phyloP scores from a whole-genome alignment of 2,797 vertebrate species.

The Mormyrus hasselquistii region DNA sequence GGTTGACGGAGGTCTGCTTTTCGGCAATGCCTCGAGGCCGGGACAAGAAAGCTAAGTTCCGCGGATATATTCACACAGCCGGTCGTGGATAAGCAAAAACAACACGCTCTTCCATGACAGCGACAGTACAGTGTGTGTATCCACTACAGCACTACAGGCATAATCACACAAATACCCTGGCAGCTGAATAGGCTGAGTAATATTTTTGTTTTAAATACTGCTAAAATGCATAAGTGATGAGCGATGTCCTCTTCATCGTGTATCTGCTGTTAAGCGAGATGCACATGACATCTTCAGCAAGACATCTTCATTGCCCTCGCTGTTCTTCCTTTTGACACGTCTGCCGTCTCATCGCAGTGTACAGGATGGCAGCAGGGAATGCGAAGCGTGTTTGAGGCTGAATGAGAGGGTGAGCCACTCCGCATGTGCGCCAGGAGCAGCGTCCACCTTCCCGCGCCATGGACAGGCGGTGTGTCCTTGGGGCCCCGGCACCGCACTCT shows the following conservation, averaged over 20 bases:
- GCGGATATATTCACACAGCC: not conserved
- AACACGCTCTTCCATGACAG: not conserved
- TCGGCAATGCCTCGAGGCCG: slow-evolving; percentile 19
- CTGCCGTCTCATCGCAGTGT: not conserved
- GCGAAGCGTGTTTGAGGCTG: not conserved
- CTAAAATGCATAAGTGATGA: not conserved
- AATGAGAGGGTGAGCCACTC: not conserved
- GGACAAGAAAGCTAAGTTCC: not conserved
- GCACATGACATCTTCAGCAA: not conserved
- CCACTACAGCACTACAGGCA: not conserved
- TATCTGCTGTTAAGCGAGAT: not conserved
- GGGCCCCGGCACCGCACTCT: not conserved
- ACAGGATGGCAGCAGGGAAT: not conserved
- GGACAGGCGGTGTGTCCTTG: not conserved
- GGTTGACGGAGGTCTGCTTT: slow-evolving; percentile 36
- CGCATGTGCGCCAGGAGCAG: not conserved
- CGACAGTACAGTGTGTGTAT: not conserved
- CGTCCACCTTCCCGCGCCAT: not conserved
- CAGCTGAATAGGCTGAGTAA: not conserved
- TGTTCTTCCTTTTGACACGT: not conserved
- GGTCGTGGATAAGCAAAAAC: not conserved
- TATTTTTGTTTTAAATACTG: not conserved
- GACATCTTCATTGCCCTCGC: not conserved
- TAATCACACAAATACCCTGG: not conserved
- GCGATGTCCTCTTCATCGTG: not conserved